These are phyloP conservation scores for Vulpes ferrilata DNA, from an alignment of 2,113 vertebrate genomes.

Conservation along the genomic window DNA sequence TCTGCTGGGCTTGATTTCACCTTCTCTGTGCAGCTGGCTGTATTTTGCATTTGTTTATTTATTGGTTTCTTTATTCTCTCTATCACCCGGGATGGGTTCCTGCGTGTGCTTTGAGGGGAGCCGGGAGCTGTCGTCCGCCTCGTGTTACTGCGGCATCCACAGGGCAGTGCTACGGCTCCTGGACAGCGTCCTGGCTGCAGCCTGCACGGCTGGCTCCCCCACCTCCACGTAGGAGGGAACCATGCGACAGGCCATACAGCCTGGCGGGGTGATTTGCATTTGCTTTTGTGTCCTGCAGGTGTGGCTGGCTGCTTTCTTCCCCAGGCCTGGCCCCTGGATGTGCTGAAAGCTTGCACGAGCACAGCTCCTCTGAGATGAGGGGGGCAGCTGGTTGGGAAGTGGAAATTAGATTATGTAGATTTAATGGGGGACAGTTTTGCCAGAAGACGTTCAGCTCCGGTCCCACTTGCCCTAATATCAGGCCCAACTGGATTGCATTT, in stretches of 20 bases:
- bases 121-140: neutral
- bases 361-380: slow-evolving; percentile 22
- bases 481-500: neutral
- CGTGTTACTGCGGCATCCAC: neutral
- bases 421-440: slow-evolving; percentile 11
- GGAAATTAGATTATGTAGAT: slow-evolving; percentile 23
- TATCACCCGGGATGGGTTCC: neutral
- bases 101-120: neutral
- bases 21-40: neutral
- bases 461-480: neutral
- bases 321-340: neutral
- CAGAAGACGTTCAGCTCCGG: neutral
- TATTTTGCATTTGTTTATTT: neutral
- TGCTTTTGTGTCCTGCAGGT: neutral
- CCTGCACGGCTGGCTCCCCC: neutral
- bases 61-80: neutral
- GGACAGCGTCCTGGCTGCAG: neutral
- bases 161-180: neutral
- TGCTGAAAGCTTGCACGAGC: neutral
- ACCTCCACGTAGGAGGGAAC: neutral
- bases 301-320: neutral
- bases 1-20: neutral
- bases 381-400: neutral
- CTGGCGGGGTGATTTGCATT: neutral
- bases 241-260: neutral